Evolutionary conservation across 2,113 vertebrate genomes (phyloP).

Genomic region (Macquaria australasica): DNA sequence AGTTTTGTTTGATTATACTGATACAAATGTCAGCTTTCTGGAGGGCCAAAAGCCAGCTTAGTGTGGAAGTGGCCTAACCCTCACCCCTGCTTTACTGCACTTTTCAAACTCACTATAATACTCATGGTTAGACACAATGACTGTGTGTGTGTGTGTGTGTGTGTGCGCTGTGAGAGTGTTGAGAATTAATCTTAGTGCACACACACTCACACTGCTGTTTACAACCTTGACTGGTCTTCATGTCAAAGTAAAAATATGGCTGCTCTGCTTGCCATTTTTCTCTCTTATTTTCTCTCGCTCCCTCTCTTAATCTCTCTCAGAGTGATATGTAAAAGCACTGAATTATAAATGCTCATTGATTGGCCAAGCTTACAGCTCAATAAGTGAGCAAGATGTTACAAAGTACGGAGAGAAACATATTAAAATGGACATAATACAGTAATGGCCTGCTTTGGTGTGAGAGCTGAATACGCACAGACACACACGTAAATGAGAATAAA

Average conservation of each 20-base stretch:
- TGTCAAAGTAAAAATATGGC: background rate
- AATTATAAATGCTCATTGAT: conserved; percentile 34
- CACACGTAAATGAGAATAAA: background rate
- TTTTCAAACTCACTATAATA: background rate
- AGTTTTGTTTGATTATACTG: no score
- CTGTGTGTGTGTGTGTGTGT: background rate
- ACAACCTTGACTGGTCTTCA: conserved; percentile 8
- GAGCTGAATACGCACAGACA: background rate
- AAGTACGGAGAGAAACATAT: conserved; percentile 11
- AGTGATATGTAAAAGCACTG: conserved; percentile 18
- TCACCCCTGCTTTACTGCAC: background rate
- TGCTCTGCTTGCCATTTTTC: background rate
- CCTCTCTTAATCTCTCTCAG: background rate
- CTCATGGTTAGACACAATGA: background rate
- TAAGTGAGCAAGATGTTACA: conserved; percentile 24
- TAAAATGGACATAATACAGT: background rate
- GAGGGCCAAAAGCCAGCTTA: background rate
- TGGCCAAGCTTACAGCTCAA: background rate
- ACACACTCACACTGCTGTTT: conserved; percentile 2
- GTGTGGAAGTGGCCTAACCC: background rate
- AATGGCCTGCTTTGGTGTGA: background rate
- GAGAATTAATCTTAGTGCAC: no score
- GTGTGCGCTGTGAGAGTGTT: no score
- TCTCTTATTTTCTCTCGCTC: background rate
- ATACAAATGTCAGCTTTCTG: background rate